Evolutionary conservation across 30 jellyfish, hydroid and myxozoan species (phyloP), one percentile per base, ranked within the genome.

Genomic region (Mastigias papua): DNA sequence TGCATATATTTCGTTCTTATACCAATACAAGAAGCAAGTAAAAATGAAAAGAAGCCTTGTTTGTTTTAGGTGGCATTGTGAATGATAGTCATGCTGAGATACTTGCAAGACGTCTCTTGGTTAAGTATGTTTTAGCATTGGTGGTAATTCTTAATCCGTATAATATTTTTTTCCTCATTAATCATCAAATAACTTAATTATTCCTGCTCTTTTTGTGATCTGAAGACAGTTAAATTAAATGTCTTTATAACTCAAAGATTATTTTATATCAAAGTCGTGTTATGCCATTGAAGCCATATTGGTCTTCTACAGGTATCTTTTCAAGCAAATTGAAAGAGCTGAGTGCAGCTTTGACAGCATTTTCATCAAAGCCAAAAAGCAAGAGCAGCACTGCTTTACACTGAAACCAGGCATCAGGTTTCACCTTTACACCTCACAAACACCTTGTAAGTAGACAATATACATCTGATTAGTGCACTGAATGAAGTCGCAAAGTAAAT

Each of bases 1-100:
- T n/a, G n/a, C n/a, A n/a, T n/a, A n/a, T n/a, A n/a, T n/a, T n/a
- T n/a, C n/a, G n/a, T n/a, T n/a, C n/a, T n/a, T n/a, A n/a, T n/a
- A n/a, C n/a, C n/a, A 42, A 42, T 42, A 42, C 13, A 42, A 42
- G 13, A 42, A 42, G 54, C 7, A 42, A 42, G 13, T 42, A 8
- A 42, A 42, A n/a, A n/a, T n/a, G n/a, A n/a, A n/a, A n/a, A n/a
- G n/a, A n/a, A n/a, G n/a, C n/a, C n/a, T 30, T 69, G 20, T 75
- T 48, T 34, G 25, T 57, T 78, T n/a, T 61, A 91, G 98, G 98
- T 10, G 58, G 85, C 34, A 69, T 71, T 11, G 78, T 91, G 35
- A 91, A 91, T 69, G 98, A 91, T 33, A 91, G 98, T 71, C 98
- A 91, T 69, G 98, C 98, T 31, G 98, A 91, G 72, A 51, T 91